Base-by-base conservation (phyloP, 2,113 vertebrate genomes). In the Monopterus albus region DNA sequence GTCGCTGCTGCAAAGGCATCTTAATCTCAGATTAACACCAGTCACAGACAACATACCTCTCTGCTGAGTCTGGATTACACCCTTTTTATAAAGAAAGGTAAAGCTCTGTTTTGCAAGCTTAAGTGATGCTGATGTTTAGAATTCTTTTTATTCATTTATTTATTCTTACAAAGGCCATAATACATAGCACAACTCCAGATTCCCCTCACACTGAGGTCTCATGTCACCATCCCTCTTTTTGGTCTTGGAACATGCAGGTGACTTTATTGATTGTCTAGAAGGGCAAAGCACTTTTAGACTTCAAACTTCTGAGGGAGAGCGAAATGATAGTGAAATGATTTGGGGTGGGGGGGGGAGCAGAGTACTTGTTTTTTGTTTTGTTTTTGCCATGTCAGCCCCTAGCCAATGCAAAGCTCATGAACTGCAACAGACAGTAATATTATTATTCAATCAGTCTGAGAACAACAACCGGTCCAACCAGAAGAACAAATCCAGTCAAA, bases 21-120 rank as follows among this genome's bases (percentile, higher is more conserved):
- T 86, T 83, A 75, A 84, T 73, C 73, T 72, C 50, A 8, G 58
- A 76, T 75, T 81, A 82, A 81, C 82, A 80, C 63, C 66, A 49
- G 39, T 80, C 58, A 78, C 60, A 72, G 50, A 75, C 43, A 61
- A 82, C 82, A 78, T 23, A 59, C 47, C 36, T 78, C 36, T 78
- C 52, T 35, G 28, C 59, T 73, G 83, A 73, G 6, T 55, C 70
- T 23, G 72, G 75, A 86, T 85, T 83, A 85, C 21, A 17, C 59
- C 20, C 31, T 64, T 56, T 81, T 80, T 60, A 62, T 31, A 53
- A 72, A 71, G 58, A 25, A 53, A 75, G 31, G 29, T 15, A 26
- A 3, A 4, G 35, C 75, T 69, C 42, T 21, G 68, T n/a, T 59
- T 64, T 50, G 31, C 38, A 33, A 68, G 47, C 45, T 63, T 42